phyloP scores from a whole-genome alignment of 2,113 vertebrate species.

The Ibidorhyncha struthersii region DNA sequence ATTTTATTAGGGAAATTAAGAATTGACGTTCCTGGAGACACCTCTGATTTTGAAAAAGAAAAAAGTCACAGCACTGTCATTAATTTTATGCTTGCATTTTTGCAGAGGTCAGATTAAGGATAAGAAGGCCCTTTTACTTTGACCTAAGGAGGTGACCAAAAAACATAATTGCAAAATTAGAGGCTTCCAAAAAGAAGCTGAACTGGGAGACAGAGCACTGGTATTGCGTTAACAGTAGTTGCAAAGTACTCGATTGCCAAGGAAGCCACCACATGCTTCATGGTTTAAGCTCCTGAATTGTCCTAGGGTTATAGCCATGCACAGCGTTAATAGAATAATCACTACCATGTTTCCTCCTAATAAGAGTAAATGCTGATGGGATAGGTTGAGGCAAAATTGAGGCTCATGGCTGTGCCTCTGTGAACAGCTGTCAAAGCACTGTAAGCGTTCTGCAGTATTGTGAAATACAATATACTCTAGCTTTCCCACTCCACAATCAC shows the following conservation, averaged over 20 bases:
- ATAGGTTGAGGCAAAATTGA: constrained; percentile 6
- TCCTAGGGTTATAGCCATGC: not conserved
- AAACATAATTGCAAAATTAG: not conserved
- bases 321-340: not conserved
- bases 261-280: not conserved
- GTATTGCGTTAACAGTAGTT: not conserved
- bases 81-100: not conserved
- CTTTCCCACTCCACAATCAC: not conserved
- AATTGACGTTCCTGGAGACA: not conserved
- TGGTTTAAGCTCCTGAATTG: not conserved
- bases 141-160: not conserved
- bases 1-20: not conserved
- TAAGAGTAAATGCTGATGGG: not conserved
- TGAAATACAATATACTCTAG: not conserved
- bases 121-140: not conserved
- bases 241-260: not conserved
- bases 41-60: not conserved
- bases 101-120: not conserved
- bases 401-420: not conserved
- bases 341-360: not conserved
- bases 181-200: not conserved
- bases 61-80: not conserved
- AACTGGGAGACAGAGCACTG: not conserved
- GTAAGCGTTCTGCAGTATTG: not conserved
- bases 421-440: constrained; percentile 23